These are phyloP conservation scores for Ennomos erosarius DNA, from an alignment of 2,888 invertebrate genomes.

Conservation along the genomic window DNA sequence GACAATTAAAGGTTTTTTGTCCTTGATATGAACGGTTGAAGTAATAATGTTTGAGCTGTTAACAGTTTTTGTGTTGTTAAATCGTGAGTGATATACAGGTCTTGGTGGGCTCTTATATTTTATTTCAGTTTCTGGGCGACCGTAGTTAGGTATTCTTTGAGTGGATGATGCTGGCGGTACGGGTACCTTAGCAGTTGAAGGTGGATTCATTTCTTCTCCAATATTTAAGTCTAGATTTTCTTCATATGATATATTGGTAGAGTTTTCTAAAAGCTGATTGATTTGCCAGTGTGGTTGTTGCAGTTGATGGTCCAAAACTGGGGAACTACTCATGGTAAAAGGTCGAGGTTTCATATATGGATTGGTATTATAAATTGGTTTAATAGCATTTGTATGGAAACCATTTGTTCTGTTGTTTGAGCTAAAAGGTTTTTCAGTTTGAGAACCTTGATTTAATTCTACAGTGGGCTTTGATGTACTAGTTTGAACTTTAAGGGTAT, in stretches of 20 bases:
- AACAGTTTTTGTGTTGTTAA: constrained; percentile 54
- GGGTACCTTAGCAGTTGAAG: constrained; percentile 49
- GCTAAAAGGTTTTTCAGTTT: constrained; percentile 80
- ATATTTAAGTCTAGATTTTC: constrained; percentile 74
- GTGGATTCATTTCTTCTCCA: constrained; percentile 71
- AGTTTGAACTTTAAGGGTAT: constrained; percentile 34
- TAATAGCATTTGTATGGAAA: constrained; percentile 70
- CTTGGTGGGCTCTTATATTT: constrained; percentile 59
- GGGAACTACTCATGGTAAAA: constrained; percentile 65
- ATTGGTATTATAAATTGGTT: constrained; percentile 64
- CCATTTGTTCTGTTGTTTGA: constrained; percentile 59
- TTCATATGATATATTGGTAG: constrained; percentile 72
- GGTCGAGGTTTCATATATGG: constrained; percentile 72
- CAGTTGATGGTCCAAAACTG: constrained; percentile 73
- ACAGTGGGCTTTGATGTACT: constrained; percentile 48
- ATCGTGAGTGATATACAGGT: constrained; percentile 52
- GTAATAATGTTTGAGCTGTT: constrained; percentile 78
- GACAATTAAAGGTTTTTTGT: constrained; percentile 76
- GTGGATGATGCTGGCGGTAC: constrained; percentile 47
- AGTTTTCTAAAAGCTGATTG: constrained; percentile 74
- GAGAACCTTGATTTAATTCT: constrained; percentile 69
- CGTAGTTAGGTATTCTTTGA: constrained; percentile 46
- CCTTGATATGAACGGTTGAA: constrained; percentile 75
- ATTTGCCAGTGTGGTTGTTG: constrained; percentile 83
- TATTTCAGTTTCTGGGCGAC: constrained; percentile 45